A percentile compares a stretch with the other conserved stretches of the same genome.
Evolutionary conservation across 2,888 invertebrate genomes (phyloP).

Genomic region (Drosophila ustulata): DNA sequence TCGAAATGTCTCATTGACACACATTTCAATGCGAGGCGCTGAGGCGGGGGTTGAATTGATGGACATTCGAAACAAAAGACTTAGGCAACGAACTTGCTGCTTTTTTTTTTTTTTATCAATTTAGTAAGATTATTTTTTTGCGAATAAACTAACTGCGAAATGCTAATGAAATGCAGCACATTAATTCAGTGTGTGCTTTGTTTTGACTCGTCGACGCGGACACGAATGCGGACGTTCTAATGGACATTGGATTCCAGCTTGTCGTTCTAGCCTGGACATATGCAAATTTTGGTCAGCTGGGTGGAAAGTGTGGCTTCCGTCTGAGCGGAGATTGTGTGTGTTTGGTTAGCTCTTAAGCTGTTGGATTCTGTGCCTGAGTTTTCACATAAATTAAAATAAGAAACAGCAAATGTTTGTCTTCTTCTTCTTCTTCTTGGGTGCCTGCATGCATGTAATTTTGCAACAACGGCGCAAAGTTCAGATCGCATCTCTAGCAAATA

Average conservation of each 20-base stretch:
- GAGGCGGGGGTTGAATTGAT: constrained; percentile 30
- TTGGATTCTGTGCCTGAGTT: constrained; percentile 45
- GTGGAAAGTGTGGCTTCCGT: constrained; percentile 42
- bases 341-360: constrained; percentile 33
- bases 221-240: constrained; percentile 30
- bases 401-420: constrained; percentile 59
- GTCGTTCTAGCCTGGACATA: constrained; percentile 37
- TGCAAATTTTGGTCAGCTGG: constrained; percentile 39
- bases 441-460: constrained; percentile 46
- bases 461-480: constrained; percentile 69
- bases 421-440: constrained; percentile 25
- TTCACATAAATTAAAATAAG: constrained; percentile 74
- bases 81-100: constrained; percentile 48
- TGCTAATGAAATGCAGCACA: constrained; percentile 53
- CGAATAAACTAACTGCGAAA: constrained; percentile 24
- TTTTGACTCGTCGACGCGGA: constrained; percentile 8
- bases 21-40: constrained; percentile 45
- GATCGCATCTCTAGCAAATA: constrained; percentile 75
- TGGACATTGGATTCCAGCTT: constrained; percentile 22
- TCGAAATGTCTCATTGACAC: constrained; percentile 56
- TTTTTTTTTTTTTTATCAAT: constrained; percentile 7
- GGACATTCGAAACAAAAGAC: constrained; percentile 55
- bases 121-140: constrained; percentile 1
- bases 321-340: constrained; percentile 18
- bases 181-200: constrained; percentile 41